phyloP scores from a whole-genome alignment of 2,888 invertebrate species.

The Podotricha telesiphe region DNA sequence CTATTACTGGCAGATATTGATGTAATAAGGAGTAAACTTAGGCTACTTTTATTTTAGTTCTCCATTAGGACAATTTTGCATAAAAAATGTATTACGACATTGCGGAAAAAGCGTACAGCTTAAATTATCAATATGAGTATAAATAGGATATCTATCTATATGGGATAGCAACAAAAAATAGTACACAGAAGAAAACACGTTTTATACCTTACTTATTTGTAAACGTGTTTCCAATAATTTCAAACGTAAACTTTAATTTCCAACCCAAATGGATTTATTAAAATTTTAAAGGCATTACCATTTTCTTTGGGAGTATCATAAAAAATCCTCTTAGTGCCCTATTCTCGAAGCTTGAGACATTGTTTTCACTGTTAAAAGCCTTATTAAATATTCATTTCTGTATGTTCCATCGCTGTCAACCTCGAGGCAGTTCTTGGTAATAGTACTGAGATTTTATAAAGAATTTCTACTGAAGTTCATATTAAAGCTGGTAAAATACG shows the following conservation, averaged over 20 bases:
- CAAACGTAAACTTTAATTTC: background rate
- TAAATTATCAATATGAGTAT: too few relatives aligned
- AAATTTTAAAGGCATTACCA: slow-evolving; percentile 23
- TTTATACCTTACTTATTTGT: too few relatives aligned
- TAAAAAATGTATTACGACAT: too few relatives aligned
- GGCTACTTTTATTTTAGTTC: too few relatives aligned
- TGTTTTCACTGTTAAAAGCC: slow-evolving; percentile 39
- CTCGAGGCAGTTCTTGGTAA: slow-evolving; percentile 36
- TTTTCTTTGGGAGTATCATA: slow-evolving; percentile 21
- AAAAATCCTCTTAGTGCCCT: background rate
- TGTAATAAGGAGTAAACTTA: too few relatives aligned
- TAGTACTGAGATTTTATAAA: slow-evolving; percentile 27
- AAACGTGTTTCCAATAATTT: background rate
- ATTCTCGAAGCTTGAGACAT: slow-evolving; percentile 24
- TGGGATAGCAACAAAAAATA: too few relatives aligned
- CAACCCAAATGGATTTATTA: slow-evolving; percentile 11
- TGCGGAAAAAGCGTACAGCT: too few relatives aligned
- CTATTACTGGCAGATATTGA: too few relatives aligned
- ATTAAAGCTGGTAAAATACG: slow-evolving; percentile 16
- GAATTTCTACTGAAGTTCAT: slow-evolving; percentile 17
- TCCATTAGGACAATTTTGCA: too few relatives aligned
- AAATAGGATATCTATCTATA: too few relatives aligned
- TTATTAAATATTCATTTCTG: slow-evolving; percentile 41
- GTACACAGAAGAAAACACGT: too few relatives aligned
- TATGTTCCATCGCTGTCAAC: slow-evolving; percentile 31